phyloP scores from a whole-genome alignment of 2,113 vertebrate species.

The Peucedramus taeniatus region DNA sequence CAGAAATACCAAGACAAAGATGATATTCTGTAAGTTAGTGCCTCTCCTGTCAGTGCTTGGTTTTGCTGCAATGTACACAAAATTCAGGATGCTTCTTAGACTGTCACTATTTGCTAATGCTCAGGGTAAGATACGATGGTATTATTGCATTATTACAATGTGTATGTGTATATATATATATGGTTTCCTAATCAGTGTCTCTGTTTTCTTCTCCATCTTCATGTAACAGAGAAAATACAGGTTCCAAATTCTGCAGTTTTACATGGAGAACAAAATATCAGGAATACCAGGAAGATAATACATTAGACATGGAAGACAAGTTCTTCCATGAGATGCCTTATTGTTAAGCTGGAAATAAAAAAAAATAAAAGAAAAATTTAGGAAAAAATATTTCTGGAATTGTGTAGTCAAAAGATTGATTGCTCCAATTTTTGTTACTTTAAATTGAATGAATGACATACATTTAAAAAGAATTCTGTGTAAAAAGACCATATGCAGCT shows the following conservation, averaged over 20 bases:
- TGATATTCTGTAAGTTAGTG: not conserved
- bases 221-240: not conserved
- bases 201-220: not conserved
- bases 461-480: not conserved
- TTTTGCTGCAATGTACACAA: not conserved
- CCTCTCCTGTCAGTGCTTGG: not conserved
- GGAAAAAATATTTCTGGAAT: not conserved
- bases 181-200: not conserved
- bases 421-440: not conserved
- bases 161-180: not conserved
- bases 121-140: not conserved
- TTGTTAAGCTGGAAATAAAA: not conserved
- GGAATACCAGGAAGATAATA: not conserved
- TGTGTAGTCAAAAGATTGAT: not conserved
- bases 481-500: not conserved
- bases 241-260: not conserved
- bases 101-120: not conserved
- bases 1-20: not conserved
- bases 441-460: not conserved
- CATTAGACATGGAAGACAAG: not conserved
- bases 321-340: not conserved
- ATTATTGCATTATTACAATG: not conserved
- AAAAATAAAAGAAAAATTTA: not conserved
- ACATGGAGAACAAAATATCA: not conserved
- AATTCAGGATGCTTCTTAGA: not conserved